Percentiles rank a stretch among this genome's conserved stretches.
Conservation (phyloP, 2,888 invertebrate species). For the Amblyjoppa fuscipennis region DNA sequence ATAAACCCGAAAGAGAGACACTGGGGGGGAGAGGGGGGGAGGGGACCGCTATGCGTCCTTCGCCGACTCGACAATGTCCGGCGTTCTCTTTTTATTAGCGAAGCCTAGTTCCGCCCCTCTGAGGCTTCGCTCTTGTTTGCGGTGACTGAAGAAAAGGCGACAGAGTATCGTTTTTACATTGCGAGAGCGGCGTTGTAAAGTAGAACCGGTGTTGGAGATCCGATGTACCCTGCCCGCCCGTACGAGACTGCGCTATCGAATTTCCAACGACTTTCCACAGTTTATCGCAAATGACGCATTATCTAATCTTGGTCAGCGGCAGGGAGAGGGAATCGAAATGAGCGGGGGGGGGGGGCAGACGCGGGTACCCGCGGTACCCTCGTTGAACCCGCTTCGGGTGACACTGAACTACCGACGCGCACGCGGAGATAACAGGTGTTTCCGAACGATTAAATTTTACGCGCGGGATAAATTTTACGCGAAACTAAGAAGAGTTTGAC, state of each 20-base stretch:
- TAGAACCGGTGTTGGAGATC: background rate
- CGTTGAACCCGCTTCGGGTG: background rate
- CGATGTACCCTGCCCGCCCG: background rate
- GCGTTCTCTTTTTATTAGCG: background rate
- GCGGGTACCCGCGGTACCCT: conserved; percentile 30
- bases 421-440: conserved; percentile 18
- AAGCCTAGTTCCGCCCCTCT: conserved; percentile 5
- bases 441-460: conserved; percentile 26
- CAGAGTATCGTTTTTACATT: background rate
- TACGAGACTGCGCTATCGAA: background rate
- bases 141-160: background rate
- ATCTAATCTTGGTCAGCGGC: conserved; percentile 21
- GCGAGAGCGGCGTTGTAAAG: background rate
- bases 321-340: background rate
- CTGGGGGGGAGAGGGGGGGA: background rate
- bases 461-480: background rate
- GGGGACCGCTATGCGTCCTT: background rate
- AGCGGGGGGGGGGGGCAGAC: background rate
- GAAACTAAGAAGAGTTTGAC: background rate
- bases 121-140: background rate
- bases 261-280: conserved; percentile 22
- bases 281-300: conserved; percentile 34
- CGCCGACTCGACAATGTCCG: background rate
- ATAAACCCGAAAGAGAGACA: background rate
- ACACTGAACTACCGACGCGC: conserved; percentile 1